Evolutionary conservation across 2,888 invertebrate species (phyloP).

Genomic region (Macaria liturata): DNA sequence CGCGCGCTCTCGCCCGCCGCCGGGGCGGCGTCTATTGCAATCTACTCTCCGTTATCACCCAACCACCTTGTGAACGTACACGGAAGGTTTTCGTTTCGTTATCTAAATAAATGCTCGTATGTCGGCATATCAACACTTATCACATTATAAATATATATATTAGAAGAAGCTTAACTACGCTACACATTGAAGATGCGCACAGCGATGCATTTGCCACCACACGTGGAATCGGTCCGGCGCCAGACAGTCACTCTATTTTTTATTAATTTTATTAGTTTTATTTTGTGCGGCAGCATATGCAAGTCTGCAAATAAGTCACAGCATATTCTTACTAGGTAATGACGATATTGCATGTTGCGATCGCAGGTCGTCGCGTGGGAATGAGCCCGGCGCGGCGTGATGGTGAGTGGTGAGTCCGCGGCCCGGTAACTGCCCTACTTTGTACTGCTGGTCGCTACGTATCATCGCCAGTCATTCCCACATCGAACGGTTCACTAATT

Average conservation of each 20-base stretch:
- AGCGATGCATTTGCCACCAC: constrained; percentile 80
- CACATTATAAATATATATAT: constrained; percentile 83
- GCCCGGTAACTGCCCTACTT: constrained; percentile 77
- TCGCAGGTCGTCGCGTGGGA: constrained; percentile 53
- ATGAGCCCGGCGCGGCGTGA: constrained; percentile 53
- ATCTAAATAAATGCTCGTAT: constrained; percentile 81
- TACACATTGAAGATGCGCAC: constrained; percentile 79
- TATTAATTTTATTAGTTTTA: constrained; percentile 55
- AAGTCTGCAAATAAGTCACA: constrained; percentile 74
- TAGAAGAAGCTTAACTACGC: constrained; percentile 81
- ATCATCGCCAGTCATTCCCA: constrained; percentile 62
- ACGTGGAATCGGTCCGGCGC: constrained; percentile 66
- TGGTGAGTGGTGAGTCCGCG: constrained; percentile 46
- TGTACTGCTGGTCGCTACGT: constrained; percentile 64
- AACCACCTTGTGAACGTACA: constrained; percentile 61
- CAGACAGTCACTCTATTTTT: constrained; percentile 55
- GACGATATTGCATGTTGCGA: constrained; percentile 65
- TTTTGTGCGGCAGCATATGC: constrained; percentile 81
- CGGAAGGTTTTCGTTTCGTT: constrained; percentile 61
- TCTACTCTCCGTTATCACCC: constrained; percentile 56
- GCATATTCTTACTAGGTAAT: constrained; percentile 68
- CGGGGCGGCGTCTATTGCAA: not conserved
- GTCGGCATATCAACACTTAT: constrained; percentile 82
- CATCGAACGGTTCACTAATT: constrained; percentile 45
- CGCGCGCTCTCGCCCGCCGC: constrained; percentile 52